Evolutionary conservation across 2,797 vertebrate genomes (phyloP).

Genomic region (Characodon lateralis): DNA sequence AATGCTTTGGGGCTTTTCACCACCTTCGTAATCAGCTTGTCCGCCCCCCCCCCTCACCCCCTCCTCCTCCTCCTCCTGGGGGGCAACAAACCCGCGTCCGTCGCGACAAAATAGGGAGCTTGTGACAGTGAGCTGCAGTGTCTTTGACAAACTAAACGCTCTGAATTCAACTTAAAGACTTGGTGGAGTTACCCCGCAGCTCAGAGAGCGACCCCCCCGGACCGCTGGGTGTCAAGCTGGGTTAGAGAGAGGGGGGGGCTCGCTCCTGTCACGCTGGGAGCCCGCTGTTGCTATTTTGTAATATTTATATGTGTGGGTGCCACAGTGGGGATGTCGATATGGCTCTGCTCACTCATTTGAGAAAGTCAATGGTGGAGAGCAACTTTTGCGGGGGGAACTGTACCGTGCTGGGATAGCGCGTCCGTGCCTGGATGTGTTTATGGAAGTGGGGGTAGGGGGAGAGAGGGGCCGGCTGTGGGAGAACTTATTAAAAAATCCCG

Average conservation of each 20-base stretch:
- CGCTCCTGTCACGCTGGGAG: conserved; percentile 56
- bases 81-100: conserved; percentile 54
- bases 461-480: conserved; percentile 9
- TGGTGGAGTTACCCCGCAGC: conserved; percentile 41
- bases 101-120: conserved; percentile 47
- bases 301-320: conserved; percentile 24
- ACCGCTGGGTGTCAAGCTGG: conserved; percentile 14
- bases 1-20: conserved; percentile 51
- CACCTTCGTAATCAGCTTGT: conserved; percentile 9
- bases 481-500: conserved; percentile 40
- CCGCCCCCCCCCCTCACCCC: background rate
- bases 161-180: conserved; percentile 66
- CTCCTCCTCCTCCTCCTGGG: conserved; percentile 21
- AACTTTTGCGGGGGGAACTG: conserved; percentile 66
- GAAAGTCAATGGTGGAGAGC: conserved; percentile 68
- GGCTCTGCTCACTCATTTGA: conserved; percentile 57
- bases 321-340: conserved; percentile 51
- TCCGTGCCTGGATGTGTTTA: conserved; percentile 60
- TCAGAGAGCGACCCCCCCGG: conserved; percentile 21
- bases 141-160: conserved; percentile 79
- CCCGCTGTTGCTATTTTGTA: conserved; percentile 43
- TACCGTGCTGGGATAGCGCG: conserved; percentile 60
- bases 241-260: conserved; percentile 1
- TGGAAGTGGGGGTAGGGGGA: conserved; percentile 62
- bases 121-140: conserved; percentile 81